phyloP scores from a whole-genome alignment of 23 tunicate genomes.

The Halocynthia roretzi region DNA sequence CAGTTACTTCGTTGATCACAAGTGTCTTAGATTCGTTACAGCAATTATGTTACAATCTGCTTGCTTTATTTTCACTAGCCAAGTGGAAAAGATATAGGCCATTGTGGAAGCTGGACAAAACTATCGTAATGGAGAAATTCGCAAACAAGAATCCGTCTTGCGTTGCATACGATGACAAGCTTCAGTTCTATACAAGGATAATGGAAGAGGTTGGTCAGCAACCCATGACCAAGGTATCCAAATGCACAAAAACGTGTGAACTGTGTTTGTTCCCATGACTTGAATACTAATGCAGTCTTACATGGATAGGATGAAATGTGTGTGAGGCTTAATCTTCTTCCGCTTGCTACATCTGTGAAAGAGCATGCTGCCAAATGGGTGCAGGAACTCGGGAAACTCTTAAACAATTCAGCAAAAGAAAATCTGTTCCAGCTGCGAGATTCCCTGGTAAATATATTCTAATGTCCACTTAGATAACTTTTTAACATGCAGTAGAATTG shows the following conservation, averaged over 20 bases:
- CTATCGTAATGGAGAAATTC: slow-evolving; percentile 93
- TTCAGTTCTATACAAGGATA: slow-evolving; percentile 81
- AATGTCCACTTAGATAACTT: too few species aligned
- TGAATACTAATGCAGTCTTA: neutral
- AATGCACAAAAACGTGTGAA: neutral
- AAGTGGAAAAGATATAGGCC: slow-evolving; percentile 89
- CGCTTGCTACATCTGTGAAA: slow-evolving; percentile 79
- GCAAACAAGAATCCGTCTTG: slow-evolving; percentile 89
- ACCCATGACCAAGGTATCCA: slow-evolving; percentile 65
- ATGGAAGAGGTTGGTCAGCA: slow-evolving; percentile 81
- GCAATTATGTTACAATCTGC: too few species aligned
- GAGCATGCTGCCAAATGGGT: slow-evolving; percentile 92
- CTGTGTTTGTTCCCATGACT: neutral
- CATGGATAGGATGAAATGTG: slow-evolving; percentile 71
- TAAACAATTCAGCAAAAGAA: slow-evolving; percentile 84
- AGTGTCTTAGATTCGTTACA: neutral
- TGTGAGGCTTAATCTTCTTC: slow-evolving; percentile 62
- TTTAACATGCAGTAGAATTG: too few species aligned
- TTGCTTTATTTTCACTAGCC: slow-evolving; percentile 32
- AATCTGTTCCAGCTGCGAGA: slow-evolving; percentile 56
- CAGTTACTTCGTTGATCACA: neutral
- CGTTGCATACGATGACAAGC: slow-evolving; percentile 92
- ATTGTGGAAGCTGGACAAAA: slow-evolving; percentile 92
- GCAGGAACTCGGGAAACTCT: slow-evolving; percentile 67
- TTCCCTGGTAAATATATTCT: slow-evolving; percentile 37